Conservation (phyloP, 1,140 invertebrate genomes). For the Himalopsyche phryganea region DNA sequence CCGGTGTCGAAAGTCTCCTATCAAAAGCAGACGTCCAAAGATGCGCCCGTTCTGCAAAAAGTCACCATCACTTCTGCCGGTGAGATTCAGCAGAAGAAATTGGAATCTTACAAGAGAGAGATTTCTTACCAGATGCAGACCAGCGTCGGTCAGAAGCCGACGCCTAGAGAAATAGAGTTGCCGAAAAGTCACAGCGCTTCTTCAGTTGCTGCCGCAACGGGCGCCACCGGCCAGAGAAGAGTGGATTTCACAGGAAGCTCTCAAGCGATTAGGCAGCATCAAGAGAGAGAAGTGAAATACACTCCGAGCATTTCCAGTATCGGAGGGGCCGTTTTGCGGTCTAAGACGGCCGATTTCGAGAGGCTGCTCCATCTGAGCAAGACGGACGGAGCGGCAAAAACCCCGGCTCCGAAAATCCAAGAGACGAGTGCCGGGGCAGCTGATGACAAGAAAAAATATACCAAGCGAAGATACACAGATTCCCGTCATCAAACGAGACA, state of each 20-base stretch:
- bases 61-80: slow-evolving; percentile 58
- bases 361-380: slow-evolving; percentile 50
- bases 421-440: slow-evolving; percentile 35
- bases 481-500: slow-evolving; percentile 60
- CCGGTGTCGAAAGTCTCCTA: slow-evolving; percentile 24
- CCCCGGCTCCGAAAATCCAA: slow-evolving; percentile 36
- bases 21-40: slow-evolving; percentile 37
- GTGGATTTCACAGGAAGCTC: slow-evolving; percentile 24
- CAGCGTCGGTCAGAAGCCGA: slow-evolving; percentile 29
- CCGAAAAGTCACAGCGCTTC: slow-evolving; percentile 36
- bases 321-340: slow-evolving; percentile 62
- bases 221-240: slow-evolving; percentile 19
- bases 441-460: slow-evolving; percentile 59
- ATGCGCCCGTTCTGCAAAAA: slow-evolving; percentile 51
- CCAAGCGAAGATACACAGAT: slow-evolving; percentile 61
- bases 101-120: slow-evolving; percentile 41
- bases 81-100: slow-evolving; percentile 51
- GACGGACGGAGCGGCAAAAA: slow-evolving; percentile 40
- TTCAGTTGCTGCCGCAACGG: slow-evolving; percentile 33
- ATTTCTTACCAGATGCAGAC: slow-evolving; percentile 39
- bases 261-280: slow-evolving; percentile 8
- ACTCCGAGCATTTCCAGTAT: slow-evolving; percentile 64
- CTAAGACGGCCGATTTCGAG: slow-evolving; percentile 66
- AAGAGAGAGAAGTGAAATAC: slow-evolving; percentile 40
- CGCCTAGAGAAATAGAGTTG: slow-evolving; percentile 32